Evolutionary conservation across 2,113 vertebrate species (phyloP).

Genomic region (Ornithorhynchus anatinus): DNA sequence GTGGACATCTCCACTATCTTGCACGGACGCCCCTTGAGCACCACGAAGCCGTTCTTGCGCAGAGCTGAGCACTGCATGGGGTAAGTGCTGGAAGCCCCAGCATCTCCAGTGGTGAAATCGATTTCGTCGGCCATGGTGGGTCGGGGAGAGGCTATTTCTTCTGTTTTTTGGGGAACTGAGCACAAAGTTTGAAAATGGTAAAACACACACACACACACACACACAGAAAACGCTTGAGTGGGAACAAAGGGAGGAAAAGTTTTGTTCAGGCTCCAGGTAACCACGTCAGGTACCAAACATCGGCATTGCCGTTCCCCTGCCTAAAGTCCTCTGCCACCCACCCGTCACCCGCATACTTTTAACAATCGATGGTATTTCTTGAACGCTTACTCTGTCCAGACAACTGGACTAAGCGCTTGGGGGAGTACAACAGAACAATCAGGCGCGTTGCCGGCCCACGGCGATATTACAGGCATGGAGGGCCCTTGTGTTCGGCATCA

Average conservation of each 20-base stretch:
- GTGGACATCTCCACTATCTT: constrained; percentile 99
- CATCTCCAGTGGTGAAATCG: constrained; percentile 90
- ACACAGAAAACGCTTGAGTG: too few relatives aligned
- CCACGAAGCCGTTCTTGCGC: constrained; percentile 96
- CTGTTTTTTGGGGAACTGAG: constrained; percentile 2
- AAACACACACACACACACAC: too few relatives aligned
- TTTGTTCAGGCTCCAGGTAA: too few relatives aligned
- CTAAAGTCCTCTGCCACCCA: too few relatives aligned
- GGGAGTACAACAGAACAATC: too few relatives aligned
- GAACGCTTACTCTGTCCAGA: too few relatives aligned
- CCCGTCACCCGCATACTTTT: too few relatives aligned
- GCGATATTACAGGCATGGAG: too few relatives aligned
- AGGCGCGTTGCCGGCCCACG: too few relatives aligned
- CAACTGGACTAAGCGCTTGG: too few relatives aligned
- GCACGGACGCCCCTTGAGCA: constrained; percentile 94
- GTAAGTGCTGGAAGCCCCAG: constrained; percentile 91
- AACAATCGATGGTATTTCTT: too few relatives aligned
- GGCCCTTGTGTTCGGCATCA: neutral
- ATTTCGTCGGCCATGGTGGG: constrained; percentile 91
- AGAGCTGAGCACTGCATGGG: constrained; percentile 97
- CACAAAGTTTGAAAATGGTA: constrained; percentile 36
- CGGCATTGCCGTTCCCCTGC: neutral
- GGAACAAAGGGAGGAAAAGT: too few relatives aligned
- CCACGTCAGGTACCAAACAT: neutral
- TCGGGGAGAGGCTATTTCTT: constrained; percentile 36